These are phyloP conservation scores for Drosophila seclusa DNA, from an alignment of 2,888 invertebrate genomes.

Conservation along the genomic window DNA sequence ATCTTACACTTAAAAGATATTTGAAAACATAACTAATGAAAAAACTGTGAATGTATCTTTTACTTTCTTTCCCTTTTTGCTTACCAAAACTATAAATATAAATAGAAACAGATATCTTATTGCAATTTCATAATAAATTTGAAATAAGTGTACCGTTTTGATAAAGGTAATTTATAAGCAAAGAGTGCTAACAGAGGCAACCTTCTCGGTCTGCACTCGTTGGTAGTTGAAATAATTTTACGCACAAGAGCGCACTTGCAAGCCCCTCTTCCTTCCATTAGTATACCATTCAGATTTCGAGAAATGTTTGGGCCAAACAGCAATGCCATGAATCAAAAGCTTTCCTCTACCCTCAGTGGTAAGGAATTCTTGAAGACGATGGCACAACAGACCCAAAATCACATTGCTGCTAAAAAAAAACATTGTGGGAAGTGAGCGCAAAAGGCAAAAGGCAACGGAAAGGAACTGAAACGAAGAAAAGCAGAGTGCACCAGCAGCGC, in stretches of 20 bases:
- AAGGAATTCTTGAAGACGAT: constrained; percentile 26
- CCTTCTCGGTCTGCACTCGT: constrained; percentile 24
- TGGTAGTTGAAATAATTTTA: constrained; percentile 63
- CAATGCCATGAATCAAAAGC: constrained; percentile 72
- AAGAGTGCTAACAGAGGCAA: constrained; percentile 32
- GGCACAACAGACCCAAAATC: constrained; percentile 51
- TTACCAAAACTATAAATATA: constrained; percentile 20
- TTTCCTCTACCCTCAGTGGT: constrained; percentile 40
- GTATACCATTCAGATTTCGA: constrained; percentile 36
- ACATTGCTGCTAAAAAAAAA: constrained; percentile 52
- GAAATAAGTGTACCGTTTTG: constrained; percentile 55
- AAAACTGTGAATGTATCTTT: constrained; percentile 6
- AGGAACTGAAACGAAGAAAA: constrained; percentile 26
- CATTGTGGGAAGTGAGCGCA: constrained; percentile 26
- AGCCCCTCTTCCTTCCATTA: neutral
- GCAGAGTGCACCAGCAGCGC: constrained; percentile 39
- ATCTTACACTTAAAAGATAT: neutral
- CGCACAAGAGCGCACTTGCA: constrained; percentile 59
- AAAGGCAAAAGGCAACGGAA: constrained; percentile 30
- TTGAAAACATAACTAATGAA: constrained; percentile 23
- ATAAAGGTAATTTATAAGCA: constrained; percentile 62
- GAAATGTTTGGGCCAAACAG: constrained; percentile 58
- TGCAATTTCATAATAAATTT: constrained; percentile 61
- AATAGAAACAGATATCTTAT: constrained; percentile 34
- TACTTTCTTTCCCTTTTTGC: constrained; percentile 10